Percentiles rank a stretch among this genome's conserved stretches.
Conservation (phyloP, 2,113 vertebrate genomes). For the Cephalopterus ornatus region DNA sequence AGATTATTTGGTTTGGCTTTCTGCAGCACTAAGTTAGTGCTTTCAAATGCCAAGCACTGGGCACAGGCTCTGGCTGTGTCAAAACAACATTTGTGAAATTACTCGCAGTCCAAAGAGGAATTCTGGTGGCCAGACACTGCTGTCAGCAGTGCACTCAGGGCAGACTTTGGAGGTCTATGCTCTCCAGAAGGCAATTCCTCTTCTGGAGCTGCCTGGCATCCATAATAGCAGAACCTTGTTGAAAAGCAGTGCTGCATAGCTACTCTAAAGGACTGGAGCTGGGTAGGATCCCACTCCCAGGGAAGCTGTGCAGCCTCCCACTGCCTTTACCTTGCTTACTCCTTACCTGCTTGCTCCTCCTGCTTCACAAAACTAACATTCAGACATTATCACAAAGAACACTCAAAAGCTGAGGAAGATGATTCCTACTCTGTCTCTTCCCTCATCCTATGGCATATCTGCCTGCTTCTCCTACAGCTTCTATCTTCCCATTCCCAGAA, state of each 20-base stretch:
- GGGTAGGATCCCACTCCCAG: neutral
- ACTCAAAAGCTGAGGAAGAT: neutral
- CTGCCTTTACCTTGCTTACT: neutral
- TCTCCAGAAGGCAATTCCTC: neutral
- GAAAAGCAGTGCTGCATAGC: neutral
- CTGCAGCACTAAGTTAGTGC: neutral
- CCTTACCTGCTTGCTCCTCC: neutral
- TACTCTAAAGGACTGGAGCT: neutral
- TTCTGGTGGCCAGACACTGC: neutral
- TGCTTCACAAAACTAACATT: neutral
- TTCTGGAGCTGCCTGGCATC: neutral
- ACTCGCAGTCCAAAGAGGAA: neutral
- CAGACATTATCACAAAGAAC: neutral
- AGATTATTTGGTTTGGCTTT: neutral
- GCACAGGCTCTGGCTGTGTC: neutral
- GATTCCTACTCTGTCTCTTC: neutral
- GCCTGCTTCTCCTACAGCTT: neutral
- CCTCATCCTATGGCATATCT: neutral
- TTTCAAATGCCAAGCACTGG: neutral
- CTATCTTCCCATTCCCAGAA: neutral
- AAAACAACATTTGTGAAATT: neutral
- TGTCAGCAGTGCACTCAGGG: neutral
- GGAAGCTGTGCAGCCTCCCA: neutral
- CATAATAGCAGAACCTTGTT: fast-evolving
- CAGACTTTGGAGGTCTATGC: neutral